Evolutionary conservation across 1,140 invertebrate species (phyloP), one percentile per base, ranked within the genome.

Genomic region (Cydia amplana): DNA sequence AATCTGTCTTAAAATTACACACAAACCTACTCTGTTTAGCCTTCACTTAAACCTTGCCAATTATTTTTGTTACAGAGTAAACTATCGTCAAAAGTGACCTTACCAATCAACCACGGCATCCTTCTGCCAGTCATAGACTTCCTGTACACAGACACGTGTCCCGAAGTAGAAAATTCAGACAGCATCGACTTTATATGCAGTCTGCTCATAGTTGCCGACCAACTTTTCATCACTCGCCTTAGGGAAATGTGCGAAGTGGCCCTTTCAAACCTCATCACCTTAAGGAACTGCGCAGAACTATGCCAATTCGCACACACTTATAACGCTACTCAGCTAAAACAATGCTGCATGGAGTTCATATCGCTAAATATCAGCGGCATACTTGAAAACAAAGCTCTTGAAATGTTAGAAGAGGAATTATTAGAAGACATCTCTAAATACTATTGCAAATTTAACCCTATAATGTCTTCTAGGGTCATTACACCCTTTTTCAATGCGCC

Each of bases 261-360:
- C 4, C 86, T 97, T 36, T 93, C 93, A 0, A 92, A 93, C 74
- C 79, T 95, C 2, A 85, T 97, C 4, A 95, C 94, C 6, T 81
- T 97, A 49, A 95, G 95, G 87, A 97, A 96, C 92, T 95, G 94
- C 28, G 89, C 94, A 3, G 95, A 96, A 82, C 87, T 97, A 9
- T 89, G 96, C 65, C 94, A 96, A 83, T 94, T 97, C 82, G 93
- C 96, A n/a, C 91, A 93, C 77, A 93, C 94, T 5, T 95, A 95
- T 81, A 96, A 96, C 82, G 95, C 96, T 9, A 77, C 85, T 2
- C 95, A 96, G 81, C 90, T 97, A 1, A 95, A 96, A 87, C 83
- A 90, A 28, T 94, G 93, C 79, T 96, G 95, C 85, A 95, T 96
- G 93, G 94, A 96, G 83, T 97, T 95, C 85, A 95, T 97, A 60